A percentile compares a stretch with the other conserved stretches of the same genome.
Conservation (phyloP, 2,888 invertebrate species). For the Ptychoptera contaminata region DNA sequence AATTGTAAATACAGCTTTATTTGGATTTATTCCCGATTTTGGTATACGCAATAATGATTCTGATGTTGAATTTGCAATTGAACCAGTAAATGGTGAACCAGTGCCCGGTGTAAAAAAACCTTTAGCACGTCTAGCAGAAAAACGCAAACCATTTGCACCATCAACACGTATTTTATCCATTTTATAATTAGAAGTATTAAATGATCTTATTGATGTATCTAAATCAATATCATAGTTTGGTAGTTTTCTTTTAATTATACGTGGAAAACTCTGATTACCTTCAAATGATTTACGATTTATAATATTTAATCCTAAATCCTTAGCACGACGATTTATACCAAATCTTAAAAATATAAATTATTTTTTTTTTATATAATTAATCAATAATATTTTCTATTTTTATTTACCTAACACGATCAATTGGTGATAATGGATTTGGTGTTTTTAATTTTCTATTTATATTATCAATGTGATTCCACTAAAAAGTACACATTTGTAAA, state of each 20-base stretch:
- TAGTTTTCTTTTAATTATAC: slow-evolving; percentile 17
- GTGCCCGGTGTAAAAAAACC: slow-evolving; percentile 23
- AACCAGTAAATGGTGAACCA: slow-evolving; percentile 17
- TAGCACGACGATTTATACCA: slow-evolving; percentile 32
- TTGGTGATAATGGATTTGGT: slow-evolving; percentile 6
- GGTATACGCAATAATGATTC: slow-evolving; percentile 34
- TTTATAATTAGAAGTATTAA: neutral
- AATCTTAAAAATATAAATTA: slow-evolving; percentile 76
- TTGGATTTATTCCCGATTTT: slow-evolving; percentile 39
- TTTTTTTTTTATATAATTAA: slow-evolving; percentile 48
- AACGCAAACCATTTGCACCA: slow-evolving; percentile 37
- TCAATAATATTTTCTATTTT: neutral
- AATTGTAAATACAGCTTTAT: slow-evolving; percentile 51
- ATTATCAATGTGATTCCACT: neutral
- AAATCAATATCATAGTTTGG: slow-evolving; percentile 14
- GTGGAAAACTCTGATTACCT: slow-evolving; percentile 46
- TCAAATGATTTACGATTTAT: slow-evolving; percentile 33
- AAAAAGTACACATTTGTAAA: too few species aligned
- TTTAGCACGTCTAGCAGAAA: slow-evolving; percentile 33
- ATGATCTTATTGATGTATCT: slow-evolving; percentile 16
- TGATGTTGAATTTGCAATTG: slow-evolving; percentile 20
- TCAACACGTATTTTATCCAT: slow-evolving; percentile 26
- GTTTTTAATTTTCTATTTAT: neutral
- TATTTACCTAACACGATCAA: slow-evolving; percentile 8
- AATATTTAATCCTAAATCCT: slow-evolving; percentile 8